Base-by-base conservation (phyloP, 1,140 invertebrate genomes). In the Globodera rostochiensis region DNA sequence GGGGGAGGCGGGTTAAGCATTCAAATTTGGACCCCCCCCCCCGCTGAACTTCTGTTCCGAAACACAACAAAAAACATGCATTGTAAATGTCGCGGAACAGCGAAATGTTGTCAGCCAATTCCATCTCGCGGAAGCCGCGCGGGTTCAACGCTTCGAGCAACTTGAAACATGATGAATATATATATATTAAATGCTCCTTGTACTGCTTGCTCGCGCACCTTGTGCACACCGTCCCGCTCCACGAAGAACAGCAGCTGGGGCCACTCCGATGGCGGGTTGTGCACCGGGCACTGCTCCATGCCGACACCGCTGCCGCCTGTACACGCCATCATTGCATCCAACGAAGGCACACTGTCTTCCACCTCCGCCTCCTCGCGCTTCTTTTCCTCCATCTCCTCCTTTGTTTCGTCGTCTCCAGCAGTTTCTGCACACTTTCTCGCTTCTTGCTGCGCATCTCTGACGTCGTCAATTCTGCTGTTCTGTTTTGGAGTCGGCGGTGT, bases 121-220 rank as follows among this genome's bases (percentile, higher is more conserved):
- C 80, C 36, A 64, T 69, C 80, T 82, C 80, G 36, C 80, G 80
- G 70, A 47, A 80, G 71, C 80, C 80, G 45, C 80, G 80, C 47
- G 80, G 80, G 21, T 82, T 82, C 45, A 82, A 67, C 4, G 80
- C 53, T 57, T 82, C 46, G n/a, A 82, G 15, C 45, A 82, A 46
- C 80, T 82, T 49, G 45, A 82, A 49, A 6, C 45, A 46, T 45
- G 50, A 78, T 25, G 21, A 49, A 3, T 21, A 6, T 25, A 25
- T 25, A 25, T 25, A 25, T 21, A 71, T 71, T 71, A 11, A 47
- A 15, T 71, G 1, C 11, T 71, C 45, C 47, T 50, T 15, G 11
- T 60, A 15, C 5, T 11, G 57, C 57, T 15, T 13, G 57, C 11
- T 5, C 45, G 8, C 19, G 6, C 11, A 78, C 76, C 76, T 78